phyloP scores from a whole-genome alignment of 2,113 vertebrate genomes.

The Paralichthys olivaceus region DNA sequence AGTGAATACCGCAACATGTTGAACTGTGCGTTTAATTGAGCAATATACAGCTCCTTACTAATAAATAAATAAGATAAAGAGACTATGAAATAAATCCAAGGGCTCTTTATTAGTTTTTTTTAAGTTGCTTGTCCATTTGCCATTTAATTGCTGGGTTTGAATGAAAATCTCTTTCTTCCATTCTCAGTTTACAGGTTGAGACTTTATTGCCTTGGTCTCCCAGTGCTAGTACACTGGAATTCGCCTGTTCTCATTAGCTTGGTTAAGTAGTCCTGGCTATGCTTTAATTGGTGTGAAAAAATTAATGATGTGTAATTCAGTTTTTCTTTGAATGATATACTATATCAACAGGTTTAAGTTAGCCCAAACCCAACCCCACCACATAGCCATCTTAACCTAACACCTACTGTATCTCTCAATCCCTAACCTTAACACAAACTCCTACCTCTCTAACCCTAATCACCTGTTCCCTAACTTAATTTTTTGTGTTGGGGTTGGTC shows the following conservation, averaged over 20 bases:
- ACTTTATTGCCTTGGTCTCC: conserved; percentile 52
- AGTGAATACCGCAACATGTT: neutral
- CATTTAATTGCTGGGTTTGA: conserved; percentile 63
- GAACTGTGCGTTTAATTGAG: conserved; percentile 7
- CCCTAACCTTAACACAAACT: too few species aligned
- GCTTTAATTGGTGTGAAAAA: conserved; percentile 83
- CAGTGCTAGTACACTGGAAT: conserved; percentile 50
- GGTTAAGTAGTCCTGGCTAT: conserved; percentile 79
- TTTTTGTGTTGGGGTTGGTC: too few species aligned
- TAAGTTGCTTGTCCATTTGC: conserved; percentile 33
- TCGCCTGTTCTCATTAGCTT: conserved; percentile 75
- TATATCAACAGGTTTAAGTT: neutral
- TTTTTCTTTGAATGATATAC: too few species aligned
- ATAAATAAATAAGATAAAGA: conserved; percentile 18
- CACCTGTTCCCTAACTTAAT: too few species aligned
- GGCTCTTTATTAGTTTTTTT: conserved; percentile 4
- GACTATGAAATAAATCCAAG: neutral
- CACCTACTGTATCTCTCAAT: too few species aligned
- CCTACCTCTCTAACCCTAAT: too few species aligned
- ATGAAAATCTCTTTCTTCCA: conserved; percentile 20
- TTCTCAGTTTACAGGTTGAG: conserved; percentile 46
- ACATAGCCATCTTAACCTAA: too few species aligned
- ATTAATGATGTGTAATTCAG: conserved; percentile 71
- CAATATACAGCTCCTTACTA: neutral
- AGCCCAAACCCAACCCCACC: neutral